Base-by-base conservation (phyloP, 1,140 invertebrate species). In the Magallana angulata region DNA sequence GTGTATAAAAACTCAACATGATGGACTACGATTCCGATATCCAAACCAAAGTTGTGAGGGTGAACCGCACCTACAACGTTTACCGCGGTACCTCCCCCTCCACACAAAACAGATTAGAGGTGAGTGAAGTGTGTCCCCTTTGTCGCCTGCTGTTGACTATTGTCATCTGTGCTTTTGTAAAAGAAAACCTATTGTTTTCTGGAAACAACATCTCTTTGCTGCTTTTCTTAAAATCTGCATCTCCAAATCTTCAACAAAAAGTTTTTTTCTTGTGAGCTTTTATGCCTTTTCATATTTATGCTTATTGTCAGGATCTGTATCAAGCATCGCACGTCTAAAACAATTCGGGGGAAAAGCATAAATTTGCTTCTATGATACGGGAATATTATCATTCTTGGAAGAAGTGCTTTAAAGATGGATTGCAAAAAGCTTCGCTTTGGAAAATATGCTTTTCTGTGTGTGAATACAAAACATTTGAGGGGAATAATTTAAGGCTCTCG, bases 41-140 rank as follows among this genome's bases (percentile, higher is more conserved):
- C 30, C 57, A 24, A 12, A 88, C 87, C 7, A 88, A 86, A 57
- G 57, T 89, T 59, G 86, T 88, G 14, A 90, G 90, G 62, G 87
- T 89, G 57, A 85, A 87, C 58, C 89, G 91, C 57, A 88, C 91
- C 58, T 94, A 93, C 91, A 92, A 94, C 89, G 93, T 94, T 30
- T 94, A 94, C 92, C 87, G 93, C 8, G 93, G 93, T 14, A 91
- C 91, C 60, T 94, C 93, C 9, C 93, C 93, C 3, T 86, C 91
- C 76, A 92, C 93, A 30, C 92, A 92, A 89, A 94, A 93, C 91
- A 90, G 93, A 80, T 84, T 94, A 86, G 93, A 94, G 93, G 93
- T 94, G 90, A 89, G 92, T 89, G 12, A 7, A 59, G 64, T 85
- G 16, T 85, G 36, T 71, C 76, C 82, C 68, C 68, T 68, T 80